Base-by-base conservation (phyloP, 53 echinoderm and acorn worm species). In the Astropecten irregularis region DNA sequence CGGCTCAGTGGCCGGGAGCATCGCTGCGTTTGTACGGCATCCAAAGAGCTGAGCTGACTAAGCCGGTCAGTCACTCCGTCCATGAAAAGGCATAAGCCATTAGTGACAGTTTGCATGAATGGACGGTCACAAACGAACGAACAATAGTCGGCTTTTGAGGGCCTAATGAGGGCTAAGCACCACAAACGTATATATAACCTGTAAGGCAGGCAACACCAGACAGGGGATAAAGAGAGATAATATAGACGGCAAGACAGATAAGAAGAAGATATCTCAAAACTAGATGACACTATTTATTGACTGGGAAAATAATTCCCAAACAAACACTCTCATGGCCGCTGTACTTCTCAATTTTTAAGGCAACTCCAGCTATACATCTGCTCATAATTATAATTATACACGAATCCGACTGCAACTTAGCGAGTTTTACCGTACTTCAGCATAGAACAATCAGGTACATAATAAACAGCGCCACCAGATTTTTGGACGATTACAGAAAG, bases 91-190 rank as follows among this genome's bases (percentile, higher is more conserved):
- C 40, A 13, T 40, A 21, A 74, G 37, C 74, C 54, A 73, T 73
- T 52, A 74, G 57, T 74, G 74, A 56, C 74, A 74, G 58, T 57
- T 57, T 56, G 74, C 11, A 56, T 74, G 74, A 74, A 74, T 66
- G 54, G 49, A 33, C 20, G 22, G 50, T 11, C n/a, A 66, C 66
- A 66, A 83, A 68, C 39, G 68, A 66, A 34, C 50, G 16, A 31
- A 66, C 68, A 83, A 83, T 83, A 23, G 68, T 10, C 15, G 38
- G 83, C 68, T 67, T 83, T 68, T 81, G 49, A 49, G 38, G 36
- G 39, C 49, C 65, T 81, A 64, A 64, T 64, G 49, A 64, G 63
- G 46, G 64, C 53, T 83, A 57, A 74, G 74, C 57, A 28, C 57
- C 57, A 8, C 32, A 57, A 57, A 55, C 56, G 64, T 20, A 16